phyloP scores from a whole-genome alignment of 2,113 vertebrate species.

The Nannobrachium achirus region DNA sequence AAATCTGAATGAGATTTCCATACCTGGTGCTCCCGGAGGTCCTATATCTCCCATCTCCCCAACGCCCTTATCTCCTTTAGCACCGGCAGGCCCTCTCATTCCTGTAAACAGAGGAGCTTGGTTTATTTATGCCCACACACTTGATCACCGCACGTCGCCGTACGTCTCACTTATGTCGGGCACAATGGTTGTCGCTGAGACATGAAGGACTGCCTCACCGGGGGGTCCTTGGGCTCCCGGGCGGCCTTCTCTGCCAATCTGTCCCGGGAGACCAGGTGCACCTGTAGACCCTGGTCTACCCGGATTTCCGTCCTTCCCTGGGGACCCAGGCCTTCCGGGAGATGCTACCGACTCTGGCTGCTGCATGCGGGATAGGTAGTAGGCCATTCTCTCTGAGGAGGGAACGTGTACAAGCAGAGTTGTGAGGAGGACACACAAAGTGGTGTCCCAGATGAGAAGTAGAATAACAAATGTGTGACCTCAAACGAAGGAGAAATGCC shows the following conservation, averaged over 20 bases:
- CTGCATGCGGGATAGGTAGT: slow-evolving; percentile 92
- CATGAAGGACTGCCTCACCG: slow-evolving; percentile 74
- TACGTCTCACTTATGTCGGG: no score
- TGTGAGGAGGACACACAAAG: background rate
- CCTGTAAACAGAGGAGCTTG: slow-evolving; percentile 73
- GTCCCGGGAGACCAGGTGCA: slow-evolving; percentile 86
- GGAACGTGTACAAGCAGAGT: slow-evolving; percentile 18
- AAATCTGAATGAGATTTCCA: slow-evolving; percentile 10
- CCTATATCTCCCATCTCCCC: slow-evolving; percentile 91
- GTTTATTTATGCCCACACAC: no score
- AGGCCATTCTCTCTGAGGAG: slow-evolving; percentile 90
- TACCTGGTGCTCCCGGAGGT: slow-evolving; percentile 91
- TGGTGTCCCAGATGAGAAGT: background rate
- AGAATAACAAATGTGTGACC: background rate
- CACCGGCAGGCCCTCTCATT: slow-evolving; percentile 84
- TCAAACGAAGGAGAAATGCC: background rate
- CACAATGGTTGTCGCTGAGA: background rate
- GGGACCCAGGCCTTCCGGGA: slow-evolving; percentile 89
- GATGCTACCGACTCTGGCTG: slow-evolving; percentile 87
- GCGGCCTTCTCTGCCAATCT: slow-evolving; percentile 91
- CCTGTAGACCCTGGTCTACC: slow-evolving; percentile 85
- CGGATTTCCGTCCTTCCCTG: slow-evolving; percentile 88
- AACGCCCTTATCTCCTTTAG: slow-evolving; percentile 89
- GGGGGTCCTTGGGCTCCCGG: slow-evolving; percentile 83
- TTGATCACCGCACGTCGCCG: no score